Evolutionary conservation across 2,113 vertebrate genomes (phyloP), one percentile per base, ranked within the genome.

Genomic region (Centropus unirufus): DNA sequence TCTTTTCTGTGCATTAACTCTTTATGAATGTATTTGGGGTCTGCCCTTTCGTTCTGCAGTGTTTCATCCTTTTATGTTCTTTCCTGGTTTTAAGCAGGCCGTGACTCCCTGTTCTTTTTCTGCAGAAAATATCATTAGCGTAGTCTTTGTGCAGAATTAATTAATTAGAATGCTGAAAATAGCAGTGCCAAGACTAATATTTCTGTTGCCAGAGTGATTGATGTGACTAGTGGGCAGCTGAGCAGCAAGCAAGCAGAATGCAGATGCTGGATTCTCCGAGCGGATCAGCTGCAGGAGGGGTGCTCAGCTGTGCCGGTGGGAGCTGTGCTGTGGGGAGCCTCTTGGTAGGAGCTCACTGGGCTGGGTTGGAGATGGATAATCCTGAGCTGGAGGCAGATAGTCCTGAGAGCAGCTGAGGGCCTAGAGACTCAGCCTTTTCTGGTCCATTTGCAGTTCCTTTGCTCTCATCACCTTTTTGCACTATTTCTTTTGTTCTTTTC

Each of bases 241-340:
- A 86, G 63, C 44, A 32, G 59, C 0, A 7, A 73, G 63, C 13
- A 7, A 22, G 24, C 1, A 1, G 61, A 74, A n/a, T 47, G 36
- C 55, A 27, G 66, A 3, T 1, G 3, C 39, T 12, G 30, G 5
- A 6, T 57, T 1, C n/a, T 63, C 26, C 13, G 14, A 2, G 23
- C 2, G 5, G 21, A 44, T 75, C 34, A 13, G 72, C 44, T 55
- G 30, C 26, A 21, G 22, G 49, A 72, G 30, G 3, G 34, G 9
- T 12, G 15, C 26, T 39, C 0, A 6, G 29, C 21, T 47, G 39
- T 51, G 59, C 73, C 27, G 3, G n/a, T 12, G 12, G 34, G 23
- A 17, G 23, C 30, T 0, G 1, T 14, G 36, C 34, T 27, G 21
- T 3, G 29, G 0, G 0, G 19, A 63, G 16, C 30, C 39, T 30